These are phyloP conservation scores for Cyanocitta stelleri DNA, from an alignment of 2,113 vertebrate genomes.

Conservation along the genomic window DNA sequence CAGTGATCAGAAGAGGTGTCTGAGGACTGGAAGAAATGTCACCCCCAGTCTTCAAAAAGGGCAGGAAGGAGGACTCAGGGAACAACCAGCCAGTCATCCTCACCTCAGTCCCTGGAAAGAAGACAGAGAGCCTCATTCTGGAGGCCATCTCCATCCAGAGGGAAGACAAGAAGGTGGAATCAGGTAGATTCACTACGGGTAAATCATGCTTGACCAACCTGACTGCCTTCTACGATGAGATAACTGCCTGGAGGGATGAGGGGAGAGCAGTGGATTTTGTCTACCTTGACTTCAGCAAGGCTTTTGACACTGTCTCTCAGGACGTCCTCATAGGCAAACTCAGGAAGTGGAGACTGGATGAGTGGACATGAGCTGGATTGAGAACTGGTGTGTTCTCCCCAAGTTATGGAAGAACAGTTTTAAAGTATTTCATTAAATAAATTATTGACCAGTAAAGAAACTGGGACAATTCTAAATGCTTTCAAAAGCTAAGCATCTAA, in stretches of 20 bases:
- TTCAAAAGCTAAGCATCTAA: neutral
- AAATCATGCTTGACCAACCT: neutral
- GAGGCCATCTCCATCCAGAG: neutral
- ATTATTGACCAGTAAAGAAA: neutral
- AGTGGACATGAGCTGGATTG: neutral
- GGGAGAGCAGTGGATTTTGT: neutral
- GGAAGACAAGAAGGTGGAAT: neutral
- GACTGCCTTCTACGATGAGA: neutral
- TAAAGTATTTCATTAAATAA: neutral
- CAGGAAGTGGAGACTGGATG: neutral
- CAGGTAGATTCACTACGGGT: neutral
- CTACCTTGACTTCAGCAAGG: neutral
- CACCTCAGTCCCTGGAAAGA: neutral
- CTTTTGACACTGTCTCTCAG: neutral
- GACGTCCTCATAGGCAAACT: neutral
- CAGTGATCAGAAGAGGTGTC: neutral
- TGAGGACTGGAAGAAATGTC: neutral
- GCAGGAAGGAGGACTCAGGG: neutral
- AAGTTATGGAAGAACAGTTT: neutral
- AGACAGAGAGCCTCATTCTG: fast-evolving
- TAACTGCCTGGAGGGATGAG: neutral
- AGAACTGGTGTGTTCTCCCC: neutral
- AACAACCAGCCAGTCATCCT: neutral
- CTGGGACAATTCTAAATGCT: neutral
- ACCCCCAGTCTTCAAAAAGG: neutral